Conservation (phyloP, 2,113 vertebrate species). For the Tonatia bakeri region DNA sequence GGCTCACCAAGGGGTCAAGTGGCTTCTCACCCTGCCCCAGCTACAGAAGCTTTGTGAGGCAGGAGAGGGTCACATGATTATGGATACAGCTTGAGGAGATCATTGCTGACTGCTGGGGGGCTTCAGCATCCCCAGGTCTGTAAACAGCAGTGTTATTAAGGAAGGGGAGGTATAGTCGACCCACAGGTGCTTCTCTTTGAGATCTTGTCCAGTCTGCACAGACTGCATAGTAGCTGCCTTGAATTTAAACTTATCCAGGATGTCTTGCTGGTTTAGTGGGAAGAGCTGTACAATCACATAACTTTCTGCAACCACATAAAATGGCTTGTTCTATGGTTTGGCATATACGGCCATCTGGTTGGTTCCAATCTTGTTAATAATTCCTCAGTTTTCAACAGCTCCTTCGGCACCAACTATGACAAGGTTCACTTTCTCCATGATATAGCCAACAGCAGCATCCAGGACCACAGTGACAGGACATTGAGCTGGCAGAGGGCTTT, state of each 20-base stretch:
- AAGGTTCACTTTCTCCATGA: constrained; percentile 95
- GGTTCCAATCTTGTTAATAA: constrained; percentile 99
- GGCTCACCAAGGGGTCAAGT: not conserved
- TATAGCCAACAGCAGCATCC: constrained; percentile 95
- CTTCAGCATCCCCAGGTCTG: constrained; percentile 94
- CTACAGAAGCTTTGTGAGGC: accelerated
- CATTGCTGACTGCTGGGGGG: constrained; percentile 95
- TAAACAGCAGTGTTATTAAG: constrained; percentile 94
- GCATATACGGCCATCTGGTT: constrained; percentile 96
- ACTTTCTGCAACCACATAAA: constrained; percentile 97
- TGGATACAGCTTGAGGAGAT: constrained; percentile 97
- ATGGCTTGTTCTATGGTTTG: constrained; percentile 97
- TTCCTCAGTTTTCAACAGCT: constrained; percentile 96
- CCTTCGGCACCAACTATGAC: constrained; percentile 97
- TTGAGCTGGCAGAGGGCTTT: constrained; percentile 88
- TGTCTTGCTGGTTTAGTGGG: constrained; percentile 95
- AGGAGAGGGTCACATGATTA: constrained; percentile 50
- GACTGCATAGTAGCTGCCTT: constrained; percentile 92
- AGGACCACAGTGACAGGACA: constrained; percentile 92
- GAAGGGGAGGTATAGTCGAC: constrained; percentile 96
- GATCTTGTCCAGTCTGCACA: constrained; percentile 80
- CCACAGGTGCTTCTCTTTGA: constrained; percentile 91
- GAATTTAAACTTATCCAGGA: constrained; percentile 97
- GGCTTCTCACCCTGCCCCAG: not conserved
- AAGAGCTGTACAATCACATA: constrained; percentile 97